phyloP scores from a whole-genome alignment of 2,797 vertebrate genomes.

The Neopelma chrysocephalum region DNA sequence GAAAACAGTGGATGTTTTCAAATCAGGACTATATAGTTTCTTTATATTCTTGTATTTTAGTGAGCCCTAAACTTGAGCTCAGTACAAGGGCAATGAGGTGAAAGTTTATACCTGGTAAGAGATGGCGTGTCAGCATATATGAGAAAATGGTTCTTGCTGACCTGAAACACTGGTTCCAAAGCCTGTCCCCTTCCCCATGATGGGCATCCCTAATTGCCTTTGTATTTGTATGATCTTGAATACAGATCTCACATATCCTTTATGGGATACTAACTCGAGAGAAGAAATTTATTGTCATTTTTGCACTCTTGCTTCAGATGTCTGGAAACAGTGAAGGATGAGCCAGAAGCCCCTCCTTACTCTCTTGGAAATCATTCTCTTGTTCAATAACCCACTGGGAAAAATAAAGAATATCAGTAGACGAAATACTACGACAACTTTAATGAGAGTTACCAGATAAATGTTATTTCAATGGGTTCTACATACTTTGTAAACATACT shows the following conservation, averaged over 20 bases:
- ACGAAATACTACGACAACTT: not conserved
- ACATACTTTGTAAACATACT: not conserved
- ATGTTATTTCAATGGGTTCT: not conserved
- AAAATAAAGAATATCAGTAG: not conserved
- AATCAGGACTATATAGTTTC: not conserved
- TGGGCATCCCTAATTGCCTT: not conserved
- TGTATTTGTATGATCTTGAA: not conserved
- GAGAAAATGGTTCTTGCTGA: not conserved
- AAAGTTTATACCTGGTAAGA: not conserved
- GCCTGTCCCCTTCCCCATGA: not conserved
- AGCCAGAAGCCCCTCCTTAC: not conserved
- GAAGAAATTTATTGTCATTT: not conserved
- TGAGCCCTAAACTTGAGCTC: not conserved
- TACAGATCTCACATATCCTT: not conserved
- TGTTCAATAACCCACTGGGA: not conserved
- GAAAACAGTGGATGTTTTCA: not conserved
- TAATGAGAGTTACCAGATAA: not conserved
- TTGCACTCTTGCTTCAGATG: not conserved
- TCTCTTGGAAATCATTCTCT: conserved; percentile 6
- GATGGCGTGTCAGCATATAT: not conserved
- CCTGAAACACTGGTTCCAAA: not conserved
- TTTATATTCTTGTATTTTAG: not conserved
- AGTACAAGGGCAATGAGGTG: not conserved
- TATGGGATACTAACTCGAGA: not conserved
- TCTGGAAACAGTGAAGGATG: not conserved